Percentiles rank a stretch among this genome's conserved stretches.
Conservation (phyloP, 1,140 invertebrate genomes). For the Lerema accius region DNA sequence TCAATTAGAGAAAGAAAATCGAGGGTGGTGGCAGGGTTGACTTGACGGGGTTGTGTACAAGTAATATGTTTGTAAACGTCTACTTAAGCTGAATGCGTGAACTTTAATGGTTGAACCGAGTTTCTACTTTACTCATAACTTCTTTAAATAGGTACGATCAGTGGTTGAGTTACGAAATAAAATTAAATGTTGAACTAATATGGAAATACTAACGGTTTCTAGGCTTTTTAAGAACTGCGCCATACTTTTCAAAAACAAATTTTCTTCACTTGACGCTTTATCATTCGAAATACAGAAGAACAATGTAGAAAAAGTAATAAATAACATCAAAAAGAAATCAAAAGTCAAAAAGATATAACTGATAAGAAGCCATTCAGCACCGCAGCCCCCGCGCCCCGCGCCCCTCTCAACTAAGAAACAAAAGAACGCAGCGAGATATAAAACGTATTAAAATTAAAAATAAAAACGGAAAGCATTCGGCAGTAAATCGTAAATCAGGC, state of each 20-base stretch:
- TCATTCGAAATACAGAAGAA: not conserved
- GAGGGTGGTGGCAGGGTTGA: slow-evolving; percentile 43
- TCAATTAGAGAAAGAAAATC: slow-evolving; percentile 80
- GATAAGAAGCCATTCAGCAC: slow-evolving; percentile 11
- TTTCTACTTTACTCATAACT: too few species aligned
- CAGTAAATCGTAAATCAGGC: slow-evolving; percentile 74
- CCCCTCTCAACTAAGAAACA: slow-evolving; percentile 26
- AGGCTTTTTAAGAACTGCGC: too few species aligned
- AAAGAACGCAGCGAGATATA: slow-evolving; percentile 39
- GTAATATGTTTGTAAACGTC: slow-evolving; percentile 23
- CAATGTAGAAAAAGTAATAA: not conserved
- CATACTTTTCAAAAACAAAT: not conserved
- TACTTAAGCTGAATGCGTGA: slow-evolving; percentile 24
- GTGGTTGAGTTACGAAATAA: too few species aligned
- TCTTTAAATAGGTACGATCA: too few species aligned
- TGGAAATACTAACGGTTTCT: too few species aligned
- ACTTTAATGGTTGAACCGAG: not conserved
- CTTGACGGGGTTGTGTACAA: slow-evolving; percentile 8
- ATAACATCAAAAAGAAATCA: not conserved
- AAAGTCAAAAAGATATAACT: slow-evolving; percentile 11
- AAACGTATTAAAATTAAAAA: slow-evolving; percentile 62
- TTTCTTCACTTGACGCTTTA: not conserved
- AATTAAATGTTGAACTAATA: too few species aligned
- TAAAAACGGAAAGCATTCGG: slow-evolving; percentile 51
- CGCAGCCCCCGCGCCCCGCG: slow-evolving; percentile 1